These are phyloP conservation scores for Mionectes macconnelli DNA, from an alignment of 2,113 vertebrate species.

Conservation along the genomic window DNA sequence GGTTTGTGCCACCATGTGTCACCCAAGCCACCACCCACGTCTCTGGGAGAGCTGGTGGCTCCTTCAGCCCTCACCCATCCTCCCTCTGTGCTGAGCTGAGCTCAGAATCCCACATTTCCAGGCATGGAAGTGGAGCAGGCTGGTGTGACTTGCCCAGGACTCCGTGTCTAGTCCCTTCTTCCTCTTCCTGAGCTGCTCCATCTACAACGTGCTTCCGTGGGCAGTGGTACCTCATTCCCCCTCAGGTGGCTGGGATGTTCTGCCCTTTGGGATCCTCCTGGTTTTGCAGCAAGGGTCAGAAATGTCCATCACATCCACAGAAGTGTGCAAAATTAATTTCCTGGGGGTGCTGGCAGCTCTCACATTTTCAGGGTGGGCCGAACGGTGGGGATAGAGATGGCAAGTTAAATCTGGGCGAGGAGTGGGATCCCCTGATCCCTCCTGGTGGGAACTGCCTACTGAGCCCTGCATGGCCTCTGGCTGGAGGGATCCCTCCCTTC, in stretches of 20 bases:
- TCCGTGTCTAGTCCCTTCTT: background rate
- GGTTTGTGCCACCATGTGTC: background rate
- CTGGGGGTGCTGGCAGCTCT: background rate
- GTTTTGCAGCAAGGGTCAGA: background rate
- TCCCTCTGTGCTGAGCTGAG: background rate
- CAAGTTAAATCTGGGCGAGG: background rate
- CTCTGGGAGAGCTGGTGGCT: background rate
- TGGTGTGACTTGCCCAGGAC: background rate
- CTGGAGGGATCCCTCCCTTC: background rate
- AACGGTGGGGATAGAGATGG: rapidly evolving
- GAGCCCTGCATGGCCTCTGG: background rate
- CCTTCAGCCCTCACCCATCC: background rate
- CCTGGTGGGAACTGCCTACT: background rate
- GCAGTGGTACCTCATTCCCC: background rate
- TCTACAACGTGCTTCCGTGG: background rate
- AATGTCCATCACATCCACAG: rapidly evolving
- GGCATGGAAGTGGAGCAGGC: background rate
- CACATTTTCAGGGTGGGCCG: background rate
- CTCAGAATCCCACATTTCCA: background rate
- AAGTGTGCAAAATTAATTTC: background rate
- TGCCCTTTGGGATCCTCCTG: background rate
- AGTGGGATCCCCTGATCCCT: background rate
- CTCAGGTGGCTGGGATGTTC: background rate
- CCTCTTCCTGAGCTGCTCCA: background rate
- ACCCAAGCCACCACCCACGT: rapidly evolving